phyloP scores from a whole-genome alignment of 2,888 invertebrate species.

The Synergus laeviventris region DNA sequence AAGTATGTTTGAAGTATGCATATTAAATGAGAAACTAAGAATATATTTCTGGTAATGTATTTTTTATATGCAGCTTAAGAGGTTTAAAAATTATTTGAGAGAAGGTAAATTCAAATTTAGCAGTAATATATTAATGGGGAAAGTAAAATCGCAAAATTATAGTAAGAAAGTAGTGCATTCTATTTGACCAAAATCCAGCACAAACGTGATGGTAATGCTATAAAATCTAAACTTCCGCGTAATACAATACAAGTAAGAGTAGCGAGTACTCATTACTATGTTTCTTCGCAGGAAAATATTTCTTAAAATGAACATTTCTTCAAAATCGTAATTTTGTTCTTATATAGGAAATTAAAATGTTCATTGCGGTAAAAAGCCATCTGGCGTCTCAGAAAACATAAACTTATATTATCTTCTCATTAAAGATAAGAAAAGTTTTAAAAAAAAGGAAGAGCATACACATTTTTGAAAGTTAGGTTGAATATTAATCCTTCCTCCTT shows the following conservation, averaged over 20 bases:
- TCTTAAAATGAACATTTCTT: background rate
- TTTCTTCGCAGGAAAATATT: background rate
- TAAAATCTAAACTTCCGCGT: constrained; percentile 1
- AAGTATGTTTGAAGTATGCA: too few relatives aligned
- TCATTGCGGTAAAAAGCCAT: background rate
- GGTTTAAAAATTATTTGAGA: background rate
- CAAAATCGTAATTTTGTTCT: background rate
- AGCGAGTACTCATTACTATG: background rate
- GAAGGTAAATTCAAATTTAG: background rate
- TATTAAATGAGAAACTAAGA: too few relatives aligned
- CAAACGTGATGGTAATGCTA: background rate
- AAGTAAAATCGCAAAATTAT: background rate
- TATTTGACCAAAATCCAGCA: background rate
- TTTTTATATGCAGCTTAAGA: too few relatives aligned
- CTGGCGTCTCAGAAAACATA: background rate
- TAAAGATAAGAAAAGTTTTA: too few relatives aligned
- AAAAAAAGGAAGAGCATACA: too few relatives aligned
- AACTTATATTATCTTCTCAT: background rate
- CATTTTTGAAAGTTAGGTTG: too few relatives aligned
- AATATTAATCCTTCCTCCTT: too few relatives aligned
- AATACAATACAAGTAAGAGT: background rate
- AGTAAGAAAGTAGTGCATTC: constrained; percentile 16
- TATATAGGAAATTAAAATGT: background rate
- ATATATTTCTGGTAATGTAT: too few relatives aligned
- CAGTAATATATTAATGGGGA: background rate